phyloP scores from a whole-genome alignment of 2,888 invertebrate genomes.

The Ennomos erosarius region DNA sequence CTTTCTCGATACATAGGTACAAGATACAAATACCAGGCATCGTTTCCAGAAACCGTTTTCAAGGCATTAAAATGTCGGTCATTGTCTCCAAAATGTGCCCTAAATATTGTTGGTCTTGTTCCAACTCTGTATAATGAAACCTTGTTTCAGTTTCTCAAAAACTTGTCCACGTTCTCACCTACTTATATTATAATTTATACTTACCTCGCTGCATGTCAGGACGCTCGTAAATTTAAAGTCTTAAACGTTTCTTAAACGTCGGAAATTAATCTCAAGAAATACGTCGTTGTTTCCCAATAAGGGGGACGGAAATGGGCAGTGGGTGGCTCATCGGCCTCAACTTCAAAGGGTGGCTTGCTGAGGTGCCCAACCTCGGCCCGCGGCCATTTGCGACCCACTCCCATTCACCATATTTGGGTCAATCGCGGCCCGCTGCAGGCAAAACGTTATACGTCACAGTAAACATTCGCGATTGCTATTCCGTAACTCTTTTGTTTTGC shows the following conservation, averaged over 20 bases:
- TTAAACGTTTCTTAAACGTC: constrained; percentile 9
- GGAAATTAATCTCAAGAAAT: constrained; percentile 23
- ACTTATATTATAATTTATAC: background rate
- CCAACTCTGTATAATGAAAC: constrained; percentile 26
- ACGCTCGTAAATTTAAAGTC: constrained; percentile 21
- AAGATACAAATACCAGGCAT: constrained; percentile 7
- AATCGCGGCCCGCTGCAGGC: constrained; percentile 49
- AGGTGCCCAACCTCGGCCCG: constrained; percentile 34
- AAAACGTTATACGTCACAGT: constrained; percentile 38
- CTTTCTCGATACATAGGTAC: background rate
- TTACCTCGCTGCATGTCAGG: background rate
- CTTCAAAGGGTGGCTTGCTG: constrained; percentile 52
- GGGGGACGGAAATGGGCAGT: constrained; percentile 44
- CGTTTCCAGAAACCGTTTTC: constrained; percentile 9
- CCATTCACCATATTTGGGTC: constrained; percentile 65
- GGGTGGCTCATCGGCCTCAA: constrained; percentile 46
- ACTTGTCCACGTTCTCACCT: constrained; percentile 1
- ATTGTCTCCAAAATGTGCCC: constrained; percentile 31
- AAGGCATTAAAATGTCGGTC: constrained; percentile 28
- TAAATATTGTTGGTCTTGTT: constrained; percentile 36
- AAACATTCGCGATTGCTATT: constrained; percentile 39
- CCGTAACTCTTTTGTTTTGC: constrained; percentile 29
- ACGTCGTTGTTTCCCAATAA: constrained; percentile 40
- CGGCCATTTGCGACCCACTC: constrained; percentile 41
- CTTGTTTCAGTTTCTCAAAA: constrained; percentile 19